phyloP scores from a whole-genome alignment of 2,888 invertebrate genomes.

The Platypus cylindrus region DNA sequence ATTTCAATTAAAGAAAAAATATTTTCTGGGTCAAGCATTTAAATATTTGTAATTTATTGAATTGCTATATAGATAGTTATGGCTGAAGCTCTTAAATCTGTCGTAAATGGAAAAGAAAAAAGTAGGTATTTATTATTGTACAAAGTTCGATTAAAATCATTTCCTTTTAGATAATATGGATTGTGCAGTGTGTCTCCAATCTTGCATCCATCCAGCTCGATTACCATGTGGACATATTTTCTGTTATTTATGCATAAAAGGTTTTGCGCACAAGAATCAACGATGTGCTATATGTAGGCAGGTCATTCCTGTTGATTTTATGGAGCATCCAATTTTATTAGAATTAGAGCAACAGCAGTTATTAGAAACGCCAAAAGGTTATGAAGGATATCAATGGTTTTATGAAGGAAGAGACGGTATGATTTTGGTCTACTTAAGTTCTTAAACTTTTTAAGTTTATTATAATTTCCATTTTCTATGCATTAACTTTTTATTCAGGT shows the following conservation, averaged over 20 bases:
- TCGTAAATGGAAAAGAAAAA: too few species aligned
- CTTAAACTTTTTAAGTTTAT: conserved; percentile 10
- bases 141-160: conserved; percentile 6
- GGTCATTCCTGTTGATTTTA: conserved; percentile 77
- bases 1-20: too few species aligned
- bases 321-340: conserved; percentile 73
- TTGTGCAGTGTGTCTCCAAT: conserved; percentile 87
- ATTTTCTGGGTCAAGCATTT: too few species aligned
- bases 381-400: conserved; percentile 79
- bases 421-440: too few species aligned
- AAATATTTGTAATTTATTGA: too few species aligned
- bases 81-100: too few species aligned
- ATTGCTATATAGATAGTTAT: too few species aligned
- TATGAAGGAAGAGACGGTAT: conserved; percentile 90
- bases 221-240: conserved; percentile 92
- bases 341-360: conserved; percentile 38
- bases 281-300: conserved; percentile 89
- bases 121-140: too few species aligned
- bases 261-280: conserved; percentile 73
- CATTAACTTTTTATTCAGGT: conserved; percentile 32
- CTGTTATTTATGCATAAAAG: conserved; percentile 92
- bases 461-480: conserved; percentile 1
- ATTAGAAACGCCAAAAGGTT: conserved; percentile 32
- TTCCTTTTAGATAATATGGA: conserved; percentile 48
- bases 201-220: conserved; percentile 81